A percentile compares a stretch with the other conserved stretches of the same genome.
Conservation (phyloP, 2,113 vertebrate genomes). For the Oryzias woworae region DNA sequence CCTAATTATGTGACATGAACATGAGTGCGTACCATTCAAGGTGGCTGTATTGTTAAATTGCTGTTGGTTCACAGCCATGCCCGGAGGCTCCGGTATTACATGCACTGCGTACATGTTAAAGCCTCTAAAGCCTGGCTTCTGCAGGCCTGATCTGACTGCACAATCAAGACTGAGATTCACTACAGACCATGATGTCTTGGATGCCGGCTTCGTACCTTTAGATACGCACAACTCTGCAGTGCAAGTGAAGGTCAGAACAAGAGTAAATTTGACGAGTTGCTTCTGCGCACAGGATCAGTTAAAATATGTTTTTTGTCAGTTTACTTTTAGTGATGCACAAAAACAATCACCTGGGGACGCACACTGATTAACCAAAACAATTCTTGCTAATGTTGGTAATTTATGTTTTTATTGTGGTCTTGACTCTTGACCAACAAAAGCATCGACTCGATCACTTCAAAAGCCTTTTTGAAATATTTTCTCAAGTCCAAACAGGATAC, state of each 20-base stretch:
- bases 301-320: neutral
- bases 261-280: constrained; percentile 62
- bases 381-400: no score
- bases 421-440: no score
- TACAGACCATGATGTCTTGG: constrained; percentile 43
- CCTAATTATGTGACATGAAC: constrained; percentile 1
- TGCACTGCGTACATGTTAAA: constrained; percentile 59
- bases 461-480: no score
- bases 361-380: no score
- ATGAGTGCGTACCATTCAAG: no score
- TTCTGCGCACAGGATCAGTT: constrained; percentile 29
- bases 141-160: constrained; percentile 65
- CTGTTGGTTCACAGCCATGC: constrained; percentile 40
- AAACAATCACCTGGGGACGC: no score
- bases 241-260: constrained; percentile 42
- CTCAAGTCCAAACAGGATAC: no score
- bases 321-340: constrained; percentile 29
- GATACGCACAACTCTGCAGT: constrained; percentile 49
- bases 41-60: constrained; percentile 24
- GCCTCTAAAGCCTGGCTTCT: constrained; percentile 65
- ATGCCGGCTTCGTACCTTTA: constrained; percentile 58
- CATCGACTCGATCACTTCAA: no score
- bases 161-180: constrained; percentile 50
- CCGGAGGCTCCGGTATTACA: constrained; percentile 64
- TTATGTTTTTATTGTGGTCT: no score